These are phyloP conservation scores for Meloe dianella DNA, from an alignment of 2,888 invertebrate species.

Conservation along the genomic window DNA sequence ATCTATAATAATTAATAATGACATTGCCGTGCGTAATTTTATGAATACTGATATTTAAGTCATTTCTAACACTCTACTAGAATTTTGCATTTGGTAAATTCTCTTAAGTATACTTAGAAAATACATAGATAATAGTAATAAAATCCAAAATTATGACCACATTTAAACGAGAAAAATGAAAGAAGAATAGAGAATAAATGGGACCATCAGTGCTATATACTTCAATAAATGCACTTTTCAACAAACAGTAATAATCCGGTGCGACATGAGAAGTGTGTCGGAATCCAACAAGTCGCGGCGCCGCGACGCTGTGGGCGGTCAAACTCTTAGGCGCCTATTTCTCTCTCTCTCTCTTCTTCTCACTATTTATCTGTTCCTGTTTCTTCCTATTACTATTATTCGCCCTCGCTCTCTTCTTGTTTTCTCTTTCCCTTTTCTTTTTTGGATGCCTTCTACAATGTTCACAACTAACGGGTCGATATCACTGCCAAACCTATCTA, in stretches of 20 bases:
- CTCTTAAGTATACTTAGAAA: no score
- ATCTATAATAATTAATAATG: no score
- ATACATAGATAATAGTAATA: no score
- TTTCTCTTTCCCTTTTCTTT: slow-evolving; percentile 19
- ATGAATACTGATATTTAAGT: no score
- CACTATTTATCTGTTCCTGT: slow-evolving; percentile 33
- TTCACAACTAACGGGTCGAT: slow-evolving; percentile 38
- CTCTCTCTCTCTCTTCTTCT: slow-evolving; percentile 50
- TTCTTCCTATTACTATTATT: slow-evolving; percentile 39
- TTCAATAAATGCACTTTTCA: slow-evolving; percentile 42
- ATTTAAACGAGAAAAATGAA: no score
- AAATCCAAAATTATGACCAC: no score
- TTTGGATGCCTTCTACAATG: slow-evolving; percentile 29
- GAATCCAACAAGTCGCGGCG: slow-evolving; percentile 59
- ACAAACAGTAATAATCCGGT: slow-evolving; percentile 57
- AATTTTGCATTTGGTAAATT: no score
- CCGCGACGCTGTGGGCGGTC: slow-evolving; percentile 56
- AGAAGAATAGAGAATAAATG: not conserved
- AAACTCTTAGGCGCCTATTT: slow-evolving; percentile 63
- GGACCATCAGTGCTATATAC: not conserved
- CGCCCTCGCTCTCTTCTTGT: slow-evolving; percentile 34
- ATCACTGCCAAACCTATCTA: slow-evolving; percentile 46
- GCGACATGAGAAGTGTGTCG: slow-evolving; percentile 56
- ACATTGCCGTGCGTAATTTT: no score
- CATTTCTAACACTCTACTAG: no score